A percentile compares a stretch with the other conserved stretches of the same genome.
phyloP scores from a whole-genome alignment of 1,140 invertebrate genomes.

The Zaprionus nigranus region DNA sequence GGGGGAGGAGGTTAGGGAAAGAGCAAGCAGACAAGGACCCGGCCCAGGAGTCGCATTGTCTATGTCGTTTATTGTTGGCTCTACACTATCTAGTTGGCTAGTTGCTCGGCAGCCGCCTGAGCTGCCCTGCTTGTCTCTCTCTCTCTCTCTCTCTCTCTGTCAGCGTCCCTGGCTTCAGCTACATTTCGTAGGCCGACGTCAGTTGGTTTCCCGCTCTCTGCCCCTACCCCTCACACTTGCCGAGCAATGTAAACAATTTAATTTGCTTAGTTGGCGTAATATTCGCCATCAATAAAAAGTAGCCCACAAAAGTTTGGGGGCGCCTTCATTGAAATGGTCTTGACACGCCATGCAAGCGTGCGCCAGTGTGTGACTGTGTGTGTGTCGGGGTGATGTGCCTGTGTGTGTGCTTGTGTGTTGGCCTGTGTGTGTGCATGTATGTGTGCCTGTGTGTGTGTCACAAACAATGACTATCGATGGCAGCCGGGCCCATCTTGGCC shows the following conservation, averaged over 20 bases:
- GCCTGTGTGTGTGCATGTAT: constrained; percentile 6
- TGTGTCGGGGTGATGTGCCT: too few species aligned
- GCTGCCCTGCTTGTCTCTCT: background rate
- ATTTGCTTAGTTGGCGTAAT: constrained; percentile 82
- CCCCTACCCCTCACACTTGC: background rate
- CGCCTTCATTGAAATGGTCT: constrained; percentile 17
- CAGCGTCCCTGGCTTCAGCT: background rate
- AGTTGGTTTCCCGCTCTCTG: background rate
- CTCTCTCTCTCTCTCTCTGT: background rate
- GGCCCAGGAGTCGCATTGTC: constrained; percentile 26
- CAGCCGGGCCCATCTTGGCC: constrained; percentile 51
- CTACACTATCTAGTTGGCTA: constrained; percentile 17
- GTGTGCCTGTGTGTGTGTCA: constrained; percentile 25
- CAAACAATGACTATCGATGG: constrained; percentile 77
- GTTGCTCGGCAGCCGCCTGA: background rate
- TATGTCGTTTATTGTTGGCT: constrained; percentile 26
- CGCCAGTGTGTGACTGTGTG: constrained; percentile 9
- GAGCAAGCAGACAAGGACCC: background rate
- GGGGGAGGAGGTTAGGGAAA: background rate
- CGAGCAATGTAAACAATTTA: constrained; percentile 80
- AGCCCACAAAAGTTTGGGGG: constrained; percentile 38
- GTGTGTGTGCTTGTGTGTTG: constrained; percentile 10
- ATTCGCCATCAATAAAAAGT: constrained; percentile 77
- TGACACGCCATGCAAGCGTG: constrained; percentile 6
- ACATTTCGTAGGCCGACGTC: constrained; percentile 2